Base-by-base conservation (phyloP, 1,140 invertebrate species). In the Bombus balteatus region DNA sequence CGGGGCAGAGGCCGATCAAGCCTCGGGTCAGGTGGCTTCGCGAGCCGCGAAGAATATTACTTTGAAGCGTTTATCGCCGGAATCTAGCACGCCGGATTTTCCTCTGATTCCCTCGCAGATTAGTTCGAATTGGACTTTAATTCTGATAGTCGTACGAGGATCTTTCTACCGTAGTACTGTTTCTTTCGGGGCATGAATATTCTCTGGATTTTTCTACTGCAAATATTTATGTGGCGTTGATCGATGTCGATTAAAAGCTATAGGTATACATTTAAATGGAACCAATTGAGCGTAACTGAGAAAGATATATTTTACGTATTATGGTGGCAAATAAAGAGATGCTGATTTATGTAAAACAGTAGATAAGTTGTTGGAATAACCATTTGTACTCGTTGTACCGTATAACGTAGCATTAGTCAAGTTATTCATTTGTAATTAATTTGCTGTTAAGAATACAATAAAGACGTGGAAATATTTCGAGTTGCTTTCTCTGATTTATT, bases 81-180 rank as follows among this genome's bases (percentile, higher is more conserved):
- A 68, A 83, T 83, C 81, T 83, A 77, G 73, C 73, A 77, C 41
- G n/a, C 28, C 28, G 73, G 43, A 72, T 72, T 79, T 80, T n/a
- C 34, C 22, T 57, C n/a, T n/a, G 68, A 72, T 70, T 78, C 78
- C 68, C 68, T 47, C 32, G 53, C 22, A 32, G 77, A 85, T 72
- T 80, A 71, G 3, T 13, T 28, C 25, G 39, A 80, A 80, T 62
- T 80, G 77, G n/a, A 73, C 39, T 70, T 70, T 59, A 62, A 80
- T 62, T 72, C 39, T 53, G 53, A 80, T 41, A 53, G 34, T 34
- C 32, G 59, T 18, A n/a, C 75, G 75, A 1, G 53, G 9, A 32
- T 77, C 75, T 41, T n/a, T 41, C 15, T 1, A 12, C 28, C 3
- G 8, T 25, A n/a, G 43, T 47, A 34, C 71, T 12, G 53, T 37